These are phyloP conservation scores for Gracilinanus agilis DNA, from an alignment of 2,113 vertebrate genomes.

Conservation along the genomic window DNA sequence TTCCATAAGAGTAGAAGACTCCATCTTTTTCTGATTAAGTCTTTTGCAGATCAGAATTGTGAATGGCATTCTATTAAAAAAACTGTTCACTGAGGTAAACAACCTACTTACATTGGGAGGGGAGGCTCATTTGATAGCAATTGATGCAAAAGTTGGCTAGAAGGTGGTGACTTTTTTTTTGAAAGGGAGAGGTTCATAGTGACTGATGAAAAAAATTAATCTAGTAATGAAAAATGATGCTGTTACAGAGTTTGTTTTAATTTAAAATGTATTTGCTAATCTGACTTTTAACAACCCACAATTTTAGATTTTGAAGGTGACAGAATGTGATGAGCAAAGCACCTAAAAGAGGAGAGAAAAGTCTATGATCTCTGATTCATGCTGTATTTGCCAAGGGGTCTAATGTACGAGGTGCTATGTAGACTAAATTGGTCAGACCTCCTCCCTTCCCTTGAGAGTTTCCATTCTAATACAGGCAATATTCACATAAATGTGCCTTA, in stretches of 20 bases:
- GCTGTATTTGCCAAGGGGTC: neutral
- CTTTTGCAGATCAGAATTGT: slow-evolving; percentile 64
- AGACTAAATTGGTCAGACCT: slow-evolving; percentile 12
- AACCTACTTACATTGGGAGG: neutral
- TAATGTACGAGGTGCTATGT: neutral
- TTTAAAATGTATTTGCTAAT: slow-evolving; percentile 68
- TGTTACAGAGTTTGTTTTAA: slow-evolving; percentile 64
- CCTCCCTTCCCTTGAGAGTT: neutral
- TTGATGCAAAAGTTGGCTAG: neutral
- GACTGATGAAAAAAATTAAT: neutral
- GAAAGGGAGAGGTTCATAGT: neutral
- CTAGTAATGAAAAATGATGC: neutral
- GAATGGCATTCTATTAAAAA: slow-evolving; percentile 15
- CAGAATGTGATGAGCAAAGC: slow-evolving; percentile 23
- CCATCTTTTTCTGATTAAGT: slow-evolving; percentile 68
- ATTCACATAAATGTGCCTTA: slow-evolving; percentile 23
- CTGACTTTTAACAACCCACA: slow-evolving; percentile 43
- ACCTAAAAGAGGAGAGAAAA: slow-evolving; percentile 49
- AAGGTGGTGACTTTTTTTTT: neutral
- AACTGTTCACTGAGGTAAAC: neutral
- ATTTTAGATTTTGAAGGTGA: slow-evolving; percentile 56
- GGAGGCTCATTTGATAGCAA: neutral
- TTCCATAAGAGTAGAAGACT: slow-evolving; percentile 56
- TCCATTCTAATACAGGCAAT: slow-evolving; percentile 42
- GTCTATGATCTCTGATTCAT: slow-evolving; percentile 17